These are phyloP conservation scores for Phenganax marumi DNA, from an alignment of 92 coral and sea anemone species.

Conservation along the genomic window DNA sequence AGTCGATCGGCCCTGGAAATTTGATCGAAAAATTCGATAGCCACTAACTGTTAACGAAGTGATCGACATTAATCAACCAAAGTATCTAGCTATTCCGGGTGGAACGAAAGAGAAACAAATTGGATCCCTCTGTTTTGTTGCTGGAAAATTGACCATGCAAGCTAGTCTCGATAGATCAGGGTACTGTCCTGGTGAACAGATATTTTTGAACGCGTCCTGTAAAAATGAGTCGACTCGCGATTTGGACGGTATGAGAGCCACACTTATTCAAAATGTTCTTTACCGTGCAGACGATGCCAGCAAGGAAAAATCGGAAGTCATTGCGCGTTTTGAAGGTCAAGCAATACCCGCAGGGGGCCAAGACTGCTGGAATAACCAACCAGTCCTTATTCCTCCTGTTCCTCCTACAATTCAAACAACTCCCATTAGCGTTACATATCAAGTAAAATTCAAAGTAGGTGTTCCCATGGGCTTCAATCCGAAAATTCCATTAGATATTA, in stretches of 20 bases:
- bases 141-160: slow-evolving; percentile 1
- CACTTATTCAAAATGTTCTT: not conserved
- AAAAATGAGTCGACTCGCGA: not conserved
- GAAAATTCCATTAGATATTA: not conserved
- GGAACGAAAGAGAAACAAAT: not conserved
- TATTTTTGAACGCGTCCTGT: not conserved
- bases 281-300: not conserved
- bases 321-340: not conserved
- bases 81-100: not conserved
- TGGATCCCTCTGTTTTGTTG: not conserved
- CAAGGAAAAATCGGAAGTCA: not conserved
- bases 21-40: not conserved
- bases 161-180: not conserved
- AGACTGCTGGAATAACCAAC: slow-evolving; percentile 4
- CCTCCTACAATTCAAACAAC: not conserved
- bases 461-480: not conserved
- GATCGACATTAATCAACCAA: not conserved
- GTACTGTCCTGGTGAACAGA: slow-evolving; percentile 8
- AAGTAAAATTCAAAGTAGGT: not conserved
- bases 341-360: not conserved
- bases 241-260: not conserved
- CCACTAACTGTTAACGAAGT: slow-evolving; percentile 1
- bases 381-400: not conserved
- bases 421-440: not conserved
- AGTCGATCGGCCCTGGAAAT: not conserved